phyloP scores from a whole-genome alignment of 2,797 vertebrate species.

The Gallinago stenura region DNA sequence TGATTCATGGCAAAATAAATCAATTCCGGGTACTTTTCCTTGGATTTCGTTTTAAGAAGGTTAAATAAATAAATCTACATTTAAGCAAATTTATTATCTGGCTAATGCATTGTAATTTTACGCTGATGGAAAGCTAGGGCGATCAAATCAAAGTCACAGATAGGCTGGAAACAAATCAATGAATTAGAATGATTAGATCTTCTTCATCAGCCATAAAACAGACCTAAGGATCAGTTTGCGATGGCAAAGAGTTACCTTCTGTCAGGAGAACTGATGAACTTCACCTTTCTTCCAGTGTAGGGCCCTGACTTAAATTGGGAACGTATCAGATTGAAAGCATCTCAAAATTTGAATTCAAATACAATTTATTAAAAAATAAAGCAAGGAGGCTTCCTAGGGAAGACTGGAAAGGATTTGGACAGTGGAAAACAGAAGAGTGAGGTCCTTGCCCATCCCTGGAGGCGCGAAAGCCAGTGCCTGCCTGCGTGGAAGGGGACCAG shows the following conservation, averaged over 20 bases:
- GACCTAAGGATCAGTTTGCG: neutral
- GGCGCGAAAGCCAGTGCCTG: neutral
- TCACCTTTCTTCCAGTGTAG: neutral
- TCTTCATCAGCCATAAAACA: neutral
- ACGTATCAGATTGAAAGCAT: neutral
- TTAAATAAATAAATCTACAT: slow-evolving; percentile 1
- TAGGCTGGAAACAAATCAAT: neutral
- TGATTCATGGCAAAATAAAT: neutral
- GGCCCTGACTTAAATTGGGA: neutral
- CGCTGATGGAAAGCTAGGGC: neutral
- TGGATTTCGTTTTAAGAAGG: neutral
- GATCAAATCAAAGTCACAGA: neutral
- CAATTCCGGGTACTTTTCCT: neutral
- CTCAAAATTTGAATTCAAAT: neutral
- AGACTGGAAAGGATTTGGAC: neutral
- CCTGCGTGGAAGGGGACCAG: neutral
- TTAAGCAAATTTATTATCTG: neutral
- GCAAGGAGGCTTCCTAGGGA: neutral
- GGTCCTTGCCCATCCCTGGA: too few species aligned
- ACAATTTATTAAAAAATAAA: neutral
- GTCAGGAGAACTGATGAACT: neutral
- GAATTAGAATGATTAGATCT: neutral
- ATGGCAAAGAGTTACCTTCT: neutral
- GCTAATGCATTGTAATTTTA: neutral
- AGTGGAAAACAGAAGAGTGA: neutral